Evolutionary conservation across 2,113 vertebrate genomes (phyloP).

Genomic region (Gymnarchus niloticus): DNA sequence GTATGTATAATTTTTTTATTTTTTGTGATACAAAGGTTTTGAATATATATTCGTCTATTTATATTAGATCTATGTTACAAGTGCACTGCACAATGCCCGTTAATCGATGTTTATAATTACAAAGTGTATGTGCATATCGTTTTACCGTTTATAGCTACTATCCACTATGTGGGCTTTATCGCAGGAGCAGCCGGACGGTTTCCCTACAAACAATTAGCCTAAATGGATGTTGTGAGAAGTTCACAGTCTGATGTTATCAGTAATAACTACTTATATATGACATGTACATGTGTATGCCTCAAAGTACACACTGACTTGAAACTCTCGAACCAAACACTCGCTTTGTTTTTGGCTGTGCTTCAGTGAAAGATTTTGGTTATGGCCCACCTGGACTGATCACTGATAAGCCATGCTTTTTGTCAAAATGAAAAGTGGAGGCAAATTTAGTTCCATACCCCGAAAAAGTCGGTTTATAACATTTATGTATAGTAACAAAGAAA

Average conservation of each 20-base stretch:
- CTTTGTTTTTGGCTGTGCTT: neutral
- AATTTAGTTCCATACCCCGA: neutral
- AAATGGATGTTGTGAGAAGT: slow-evolving; percentile 55
- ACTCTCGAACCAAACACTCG: neutral
- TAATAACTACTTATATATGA: slow-evolving; percentile 4
- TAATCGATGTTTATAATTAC: slow-evolving; percentile 54
- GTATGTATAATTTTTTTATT: slow-evolving; percentile 64
- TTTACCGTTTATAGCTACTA: slow-evolving; percentile 52
- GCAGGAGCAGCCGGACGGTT: slow-evolving; percentile 40
- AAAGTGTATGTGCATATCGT: slow-evolving; percentile 49
- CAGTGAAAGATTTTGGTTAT: neutral
- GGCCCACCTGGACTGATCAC: neutral
- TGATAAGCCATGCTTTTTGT: neutral
- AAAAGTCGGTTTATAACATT: neutral
- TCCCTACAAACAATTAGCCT: slow-evolving; percentile 70
- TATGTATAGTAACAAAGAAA: neutral
- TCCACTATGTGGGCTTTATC: slow-evolving; percentile 36
- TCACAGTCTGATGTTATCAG: slow-evolving; percentile 36
- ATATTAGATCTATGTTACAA: slow-evolving; percentile 60
- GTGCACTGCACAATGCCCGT: slow-evolving; percentile 73
- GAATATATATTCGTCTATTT: slow-evolving; percentile 51
- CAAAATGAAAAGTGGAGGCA: neutral
- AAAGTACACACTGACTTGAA: neutral
- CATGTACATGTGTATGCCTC: slow-evolving; percentile 9
- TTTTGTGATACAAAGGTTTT: slow-evolving; percentile 33